Conservation (phyloP, 1,140 invertebrate species). For the Acromyrmex heyeri region DNA sequence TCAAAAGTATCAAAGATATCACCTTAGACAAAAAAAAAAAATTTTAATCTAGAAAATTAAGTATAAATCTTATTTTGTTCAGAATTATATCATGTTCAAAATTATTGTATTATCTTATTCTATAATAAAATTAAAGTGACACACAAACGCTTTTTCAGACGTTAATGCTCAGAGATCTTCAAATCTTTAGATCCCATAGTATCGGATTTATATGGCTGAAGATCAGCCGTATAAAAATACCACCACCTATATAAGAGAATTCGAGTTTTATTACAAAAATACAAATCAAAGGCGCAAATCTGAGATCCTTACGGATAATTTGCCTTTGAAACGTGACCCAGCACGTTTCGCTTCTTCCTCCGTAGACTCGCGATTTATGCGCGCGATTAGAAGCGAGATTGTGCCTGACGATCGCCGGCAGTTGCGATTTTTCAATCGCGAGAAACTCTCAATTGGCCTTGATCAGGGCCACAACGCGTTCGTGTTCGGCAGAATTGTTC, state of each 20-base stretch:
- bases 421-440: conserved; percentile 25
- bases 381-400: conserved; percentile 6
- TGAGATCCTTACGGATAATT: not conserved
- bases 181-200: not conserved
- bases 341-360: not conserved
- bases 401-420: not conserved
- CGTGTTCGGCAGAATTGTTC: conserved; percentile 67
- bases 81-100: too few relatives aligned
- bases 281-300: not conserved
- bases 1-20: too few relatives aligned
- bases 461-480: conserved; percentile 29
- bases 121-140: conserved; percentile 6
- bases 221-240: not conserved
- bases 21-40: too few relatives aligned
- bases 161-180: too few relatives aligned
- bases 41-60: too few relatives aligned
- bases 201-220: not conserved
- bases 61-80: too few relatives aligned
- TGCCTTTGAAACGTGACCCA: not conserved
- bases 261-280: conserved; percentile 1
- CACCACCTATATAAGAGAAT: not conserved
- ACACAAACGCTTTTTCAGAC: not conserved
- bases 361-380: not conserved
- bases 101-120: not conserved
- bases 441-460: conserved; percentile 51